These are phyloP conservation scores for Hemibagrus guttatus DNA, from an alignment of 2,797 vertebrate genomes.

Conservation along the genomic window DNA sequence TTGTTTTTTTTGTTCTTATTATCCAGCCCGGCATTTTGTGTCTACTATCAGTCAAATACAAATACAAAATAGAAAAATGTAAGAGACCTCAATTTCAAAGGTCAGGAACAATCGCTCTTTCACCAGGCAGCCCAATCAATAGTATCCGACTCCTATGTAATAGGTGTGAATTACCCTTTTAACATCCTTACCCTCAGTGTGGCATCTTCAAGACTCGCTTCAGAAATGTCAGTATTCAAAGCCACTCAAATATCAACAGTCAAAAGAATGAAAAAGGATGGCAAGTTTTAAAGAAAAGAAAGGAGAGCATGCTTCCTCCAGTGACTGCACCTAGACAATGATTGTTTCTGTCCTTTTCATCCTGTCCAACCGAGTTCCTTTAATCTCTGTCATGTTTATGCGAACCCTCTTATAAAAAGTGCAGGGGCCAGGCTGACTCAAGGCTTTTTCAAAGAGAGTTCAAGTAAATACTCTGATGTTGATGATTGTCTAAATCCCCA, in stretches of 20 bases:
- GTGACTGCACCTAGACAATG: slow-evolving; percentile 64
- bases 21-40: not conserved
- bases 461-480: slow-evolving; percentile 19
- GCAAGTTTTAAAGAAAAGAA: slow-evolving; percentile 63
- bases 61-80: slow-evolving; percentile 53
- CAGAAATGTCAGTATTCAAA: slow-evolving; percentile 73
- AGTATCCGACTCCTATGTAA: slow-evolving; percentile 37
- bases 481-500: slow-evolving; percentile 32
- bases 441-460: slow-evolving; percentile 39
- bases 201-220: slow-evolving; percentile 60
- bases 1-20: slow-evolving; percentile 11
- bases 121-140: slow-evolving; percentile 56
- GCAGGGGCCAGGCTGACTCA: slow-evolving; percentile 42
- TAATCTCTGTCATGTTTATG: slow-evolving; percentile 63
- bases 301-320: slow-evolving; percentile 47
- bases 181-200: slow-evolving; percentile 49
- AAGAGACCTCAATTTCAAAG: slow-evolving; percentile 63
- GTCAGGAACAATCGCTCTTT: slow-evolving; percentile 60
- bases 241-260: slow-evolving; percentile 66
- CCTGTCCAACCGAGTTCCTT: slow-evolving; percentile 45
- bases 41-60: slow-evolving; percentile 14
- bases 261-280: slow-evolving; percentile 57
- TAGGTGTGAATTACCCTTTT: slow-evolving; percentile 64
- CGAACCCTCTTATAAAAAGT: slow-evolving; percentile 61
- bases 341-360: slow-evolving; percentile 56